Evolutionary conservation across 2,888 invertebrate genomes (phyloP).

Genomic region (Acleris laterana): DNA sequence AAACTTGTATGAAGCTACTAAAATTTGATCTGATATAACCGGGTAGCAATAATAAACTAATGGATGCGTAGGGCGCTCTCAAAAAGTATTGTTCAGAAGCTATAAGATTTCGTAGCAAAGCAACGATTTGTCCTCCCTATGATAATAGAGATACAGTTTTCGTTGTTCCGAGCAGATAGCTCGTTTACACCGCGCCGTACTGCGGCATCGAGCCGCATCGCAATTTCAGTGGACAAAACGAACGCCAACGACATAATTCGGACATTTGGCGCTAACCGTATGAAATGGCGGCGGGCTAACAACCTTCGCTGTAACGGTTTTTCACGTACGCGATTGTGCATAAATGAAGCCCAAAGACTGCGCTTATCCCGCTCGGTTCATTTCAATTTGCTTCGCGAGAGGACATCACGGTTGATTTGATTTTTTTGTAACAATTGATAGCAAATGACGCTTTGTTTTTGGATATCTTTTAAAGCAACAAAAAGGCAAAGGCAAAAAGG

Average conservation of each 20-base stretch:
- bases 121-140: no score
- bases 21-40: no score
- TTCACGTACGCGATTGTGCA: conserved; percentile 35
- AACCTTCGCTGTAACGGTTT: conserved; percentile 30
- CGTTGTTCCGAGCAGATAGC: no score
- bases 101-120: no score
- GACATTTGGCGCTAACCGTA: conserved; percentile 29
- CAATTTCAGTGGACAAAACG: conserved; percentile 26
- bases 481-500: no score
- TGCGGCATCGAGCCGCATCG: conserved; percentile 23
- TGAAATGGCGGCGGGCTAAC: conserved; percentile 34
- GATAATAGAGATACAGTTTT: no score
- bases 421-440: background rate
- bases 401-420: conserved; percentile 9
- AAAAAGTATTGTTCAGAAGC: no score
- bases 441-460: no score
- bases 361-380: conserved; percentile 23
- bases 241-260: conserved; percentile 31
- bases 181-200: background rate
- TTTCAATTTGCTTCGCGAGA: conserved; percentile 21
- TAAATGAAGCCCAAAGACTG: conserved; percentile 34
- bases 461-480: no score
- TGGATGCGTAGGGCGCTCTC: no score
- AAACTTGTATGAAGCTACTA: no score
- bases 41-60: no score